Percentiles rank a stretch among this genome's conserved stretches.
These are phyloP conservation scores for Eunapius fragilis DNA, from an alignment of 37 sponge, comb jelly and placozoan genomes.

Conservation along the genomic window DNA sequence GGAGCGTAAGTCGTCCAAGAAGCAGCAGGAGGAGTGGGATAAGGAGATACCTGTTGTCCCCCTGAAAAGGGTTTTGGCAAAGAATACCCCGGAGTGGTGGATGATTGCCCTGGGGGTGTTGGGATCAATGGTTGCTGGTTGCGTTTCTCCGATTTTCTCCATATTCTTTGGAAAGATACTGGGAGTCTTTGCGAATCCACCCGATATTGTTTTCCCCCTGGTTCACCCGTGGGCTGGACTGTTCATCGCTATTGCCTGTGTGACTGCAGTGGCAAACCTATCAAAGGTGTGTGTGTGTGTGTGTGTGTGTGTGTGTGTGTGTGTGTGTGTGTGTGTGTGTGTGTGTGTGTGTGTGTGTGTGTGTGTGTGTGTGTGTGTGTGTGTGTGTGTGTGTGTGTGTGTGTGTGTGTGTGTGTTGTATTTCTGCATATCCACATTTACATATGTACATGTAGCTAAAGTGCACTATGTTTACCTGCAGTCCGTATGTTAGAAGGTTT, in stretches of 20 bases:
- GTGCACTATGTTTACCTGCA: too few relatives aligned
- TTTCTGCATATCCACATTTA: too few relatives aligned
- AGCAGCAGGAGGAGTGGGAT: constrained; percentile 57
- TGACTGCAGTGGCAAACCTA: constrained; percentile 49
- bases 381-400: too few relatives aligned
- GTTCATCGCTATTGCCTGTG: constrained; percentile 56
- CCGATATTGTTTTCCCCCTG: constrained; percentile 12
- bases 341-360: too few relatives aligned
- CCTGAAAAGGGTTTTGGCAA: constrained; percentile 31
- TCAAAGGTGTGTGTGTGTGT: constrained; percentile 43
- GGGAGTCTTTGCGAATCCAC: constrained; percentile 25
- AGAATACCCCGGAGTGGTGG: constrained; percentile 82
- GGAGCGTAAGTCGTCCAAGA: background rate
- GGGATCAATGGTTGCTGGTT: constrained; percentile 63
- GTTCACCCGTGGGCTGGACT: constrained; percentile 54
- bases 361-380: too few relatives aligned
- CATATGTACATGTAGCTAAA: too few relatives aligned
- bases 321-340: background rate
- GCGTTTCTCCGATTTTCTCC: constrained; percentile 64
- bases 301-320: background rate
- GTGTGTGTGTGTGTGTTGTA: too few relatives aligned
- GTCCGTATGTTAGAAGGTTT: too few relatives aligned
- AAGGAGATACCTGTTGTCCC: constrained; percentile 48
- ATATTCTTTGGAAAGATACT: constrained; percentile 78
- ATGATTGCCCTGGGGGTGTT: constrained; percentile 64